These are phyloP conservation scores for Macheiramphus alcinus DNA, from an alignment of 2,113 vertebrate genomes.

Conservation along the genomic window DNA sequence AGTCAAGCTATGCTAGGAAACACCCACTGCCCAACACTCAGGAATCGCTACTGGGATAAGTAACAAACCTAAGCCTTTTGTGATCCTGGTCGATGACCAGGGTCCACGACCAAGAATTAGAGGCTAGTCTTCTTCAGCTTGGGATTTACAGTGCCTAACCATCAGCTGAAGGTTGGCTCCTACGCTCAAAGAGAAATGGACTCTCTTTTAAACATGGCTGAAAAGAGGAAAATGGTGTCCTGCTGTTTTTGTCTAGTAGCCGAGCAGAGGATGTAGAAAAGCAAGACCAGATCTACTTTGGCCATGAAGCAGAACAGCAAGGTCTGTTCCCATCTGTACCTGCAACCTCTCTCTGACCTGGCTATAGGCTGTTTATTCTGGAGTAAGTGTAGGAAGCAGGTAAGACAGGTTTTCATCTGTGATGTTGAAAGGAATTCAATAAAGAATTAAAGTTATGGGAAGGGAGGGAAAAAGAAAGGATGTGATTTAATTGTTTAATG, in stretches of 20 bases:
- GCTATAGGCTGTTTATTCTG: not conserved
- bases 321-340: not conserved
- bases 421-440: not conserved
- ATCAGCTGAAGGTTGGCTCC: not conserved
- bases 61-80: not conserved
- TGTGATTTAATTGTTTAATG: not conserved
- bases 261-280: not conserved
- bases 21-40: fast-evolving
- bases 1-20: not conserved
- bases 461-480: not conserved
- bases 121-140: not conserved
- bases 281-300: not conserved
- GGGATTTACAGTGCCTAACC: not conserved
- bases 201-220: not conserved
- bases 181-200: not conserved
- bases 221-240: not conserved
- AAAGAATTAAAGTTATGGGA: not conserved
- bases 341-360: not conserved
- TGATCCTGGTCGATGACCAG: not conserved
- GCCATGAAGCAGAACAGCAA: not conserved
- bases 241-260: not conserved
- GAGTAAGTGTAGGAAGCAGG: not conserved
- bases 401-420: not conserved
- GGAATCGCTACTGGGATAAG: fast-evolving
- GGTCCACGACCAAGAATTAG: not conserved